Conservation (phyloP, 2,888 invertebrate species). For the Sminthurides aquaticus region DNA sequence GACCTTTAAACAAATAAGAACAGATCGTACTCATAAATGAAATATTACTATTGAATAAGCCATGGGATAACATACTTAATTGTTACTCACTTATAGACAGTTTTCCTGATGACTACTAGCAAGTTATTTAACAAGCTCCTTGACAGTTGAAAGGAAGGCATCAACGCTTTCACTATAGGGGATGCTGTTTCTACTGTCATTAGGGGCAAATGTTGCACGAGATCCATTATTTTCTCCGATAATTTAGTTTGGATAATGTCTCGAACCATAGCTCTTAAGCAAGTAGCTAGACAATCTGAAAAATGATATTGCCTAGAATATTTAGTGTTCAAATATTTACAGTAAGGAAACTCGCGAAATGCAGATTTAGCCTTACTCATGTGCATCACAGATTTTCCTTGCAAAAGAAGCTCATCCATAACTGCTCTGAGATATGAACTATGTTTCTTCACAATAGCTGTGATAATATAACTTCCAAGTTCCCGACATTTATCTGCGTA, state of each 20-base stretch:
- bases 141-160: slow-evolving; percentile 34
- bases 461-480: slow-evolving; percentile 29
- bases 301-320: too few relatives aligned
- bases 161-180: slow-evolving; percentile 32
- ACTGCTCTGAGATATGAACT: slow-evolving; percentile 24
- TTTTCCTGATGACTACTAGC: slow-evolving; percentile 35
- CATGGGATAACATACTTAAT: not conserved
- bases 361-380: slow-evolving; percentile 25
- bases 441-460: slow-evolving; percentile 25
- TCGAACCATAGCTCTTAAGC: slow-evolving; percentile 24
- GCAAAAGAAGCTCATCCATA: slow-evolving; percentile 32
- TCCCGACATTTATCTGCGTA: slow-evolving; percentile 22
- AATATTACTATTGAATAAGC: too few relatives aligned
- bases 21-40: not conserved
- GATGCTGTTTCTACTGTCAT: slow-evolving; percentile 34
- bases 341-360: not conserved
- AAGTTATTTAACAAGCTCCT: slow-evolving; percentile 30
- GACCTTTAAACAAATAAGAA: slow-evolving; percentile 22
- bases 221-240: slow-evolving; percentile 29
- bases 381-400: slow-evolving; percentile 25
- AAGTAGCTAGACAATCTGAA: slow-evolving; percentile 31
- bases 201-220: slow-evolving; percentile 34
- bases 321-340: too few relatives aligned
- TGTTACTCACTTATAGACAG: slow-evolving; percentile 35
- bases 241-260: slow-evolving; percentile 27